Evolutionary conservation across 2,888 invertebrate species (phyloP).

Genomic region (Aphidius colemani): DNA sequence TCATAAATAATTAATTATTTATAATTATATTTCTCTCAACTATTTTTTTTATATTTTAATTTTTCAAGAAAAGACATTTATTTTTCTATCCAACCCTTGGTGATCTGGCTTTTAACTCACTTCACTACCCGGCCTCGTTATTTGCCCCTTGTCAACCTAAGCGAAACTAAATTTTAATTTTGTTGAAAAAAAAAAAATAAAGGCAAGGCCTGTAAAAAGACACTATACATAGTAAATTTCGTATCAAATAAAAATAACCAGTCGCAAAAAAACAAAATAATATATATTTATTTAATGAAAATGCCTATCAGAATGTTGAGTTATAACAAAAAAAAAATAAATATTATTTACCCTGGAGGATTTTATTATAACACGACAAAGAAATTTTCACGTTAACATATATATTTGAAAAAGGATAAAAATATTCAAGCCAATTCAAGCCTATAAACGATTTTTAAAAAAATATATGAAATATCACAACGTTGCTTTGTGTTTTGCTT

Average conservation of each 20-base stretch:
- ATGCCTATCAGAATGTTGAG: too few relatives aligned
- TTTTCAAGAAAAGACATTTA: conserved; percentile 23
- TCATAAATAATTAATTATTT: conserved; percentile 15
- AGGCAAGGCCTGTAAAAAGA: not conserved
- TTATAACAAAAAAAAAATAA: not conserved
- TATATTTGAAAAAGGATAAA: conserved; percentile 1
- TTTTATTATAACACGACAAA: too few relatives aligned
- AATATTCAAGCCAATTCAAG: conserved; percentile 8
- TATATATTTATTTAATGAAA: too few relatives aligned
- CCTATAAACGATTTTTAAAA: not conserved
- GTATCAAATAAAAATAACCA: too few relatives aligned
- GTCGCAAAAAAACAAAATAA: too few relatives aligned
- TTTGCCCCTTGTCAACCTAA: conserved; percentile 1
- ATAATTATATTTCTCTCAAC: conserved; percentile 4
- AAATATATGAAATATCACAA: too few relatives aligned
- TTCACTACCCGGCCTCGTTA: conserved; percentile 13
- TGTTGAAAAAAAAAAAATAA: conserved; percentile 10
- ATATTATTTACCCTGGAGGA: too few relatives aligned
- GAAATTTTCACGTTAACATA: too few relatives aligned
- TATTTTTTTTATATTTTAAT: conserved; percentile 12
- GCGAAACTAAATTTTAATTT: conserved; percentile 24
- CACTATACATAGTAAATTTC: too few relatives aligned
- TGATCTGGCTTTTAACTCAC: conserved; percentile 28
- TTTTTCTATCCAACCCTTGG: conserved; percentile 21
- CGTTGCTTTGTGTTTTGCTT: not conserved